These are phyloP conservation scores for Pecten maximus DNA, from an alignment of 2,888 invertebrate genomes.

Conservation along the genomic window DNA sequence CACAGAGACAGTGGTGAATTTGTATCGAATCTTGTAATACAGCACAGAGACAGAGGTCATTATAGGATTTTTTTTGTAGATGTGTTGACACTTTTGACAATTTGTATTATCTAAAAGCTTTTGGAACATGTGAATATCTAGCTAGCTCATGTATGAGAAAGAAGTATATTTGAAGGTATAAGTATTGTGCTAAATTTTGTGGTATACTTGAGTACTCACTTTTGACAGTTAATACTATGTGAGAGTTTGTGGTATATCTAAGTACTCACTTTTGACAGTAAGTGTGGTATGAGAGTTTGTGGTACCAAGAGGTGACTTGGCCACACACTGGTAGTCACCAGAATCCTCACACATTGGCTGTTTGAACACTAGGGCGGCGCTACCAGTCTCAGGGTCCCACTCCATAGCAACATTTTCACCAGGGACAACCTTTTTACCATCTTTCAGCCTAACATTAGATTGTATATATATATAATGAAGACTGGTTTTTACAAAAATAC, in stretches of 20 bases:
- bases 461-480: no score
- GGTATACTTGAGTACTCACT: not conserved
- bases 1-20: not conserved
- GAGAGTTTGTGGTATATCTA: not conserved
- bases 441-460: not conserved
- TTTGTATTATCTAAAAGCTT: no score
- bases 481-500: no score
- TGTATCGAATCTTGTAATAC: no score
- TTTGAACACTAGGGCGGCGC: constrained; percentile 22
- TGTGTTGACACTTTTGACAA: no score
- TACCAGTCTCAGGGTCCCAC: not conserved
- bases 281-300: not conserved
- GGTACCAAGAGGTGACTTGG: not conserved
- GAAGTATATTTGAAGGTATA: no score
- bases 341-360: constrained; percentile 1
- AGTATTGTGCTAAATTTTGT: not conserved
- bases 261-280: constrained; percentile 5
- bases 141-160: no score
- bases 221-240: not conserved
- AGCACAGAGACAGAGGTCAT: no score
- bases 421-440: not conserved
- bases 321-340: constrained; percentile 32
- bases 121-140: no score
- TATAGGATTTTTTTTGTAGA: no score
- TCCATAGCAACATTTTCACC: not conserved